A percentile compares a stretch with the other conserved stretches of the same genome.
Conservation (phyloP, 2,797 vertebrate species). For the Catamblyrhynchus diadema region DNA sequence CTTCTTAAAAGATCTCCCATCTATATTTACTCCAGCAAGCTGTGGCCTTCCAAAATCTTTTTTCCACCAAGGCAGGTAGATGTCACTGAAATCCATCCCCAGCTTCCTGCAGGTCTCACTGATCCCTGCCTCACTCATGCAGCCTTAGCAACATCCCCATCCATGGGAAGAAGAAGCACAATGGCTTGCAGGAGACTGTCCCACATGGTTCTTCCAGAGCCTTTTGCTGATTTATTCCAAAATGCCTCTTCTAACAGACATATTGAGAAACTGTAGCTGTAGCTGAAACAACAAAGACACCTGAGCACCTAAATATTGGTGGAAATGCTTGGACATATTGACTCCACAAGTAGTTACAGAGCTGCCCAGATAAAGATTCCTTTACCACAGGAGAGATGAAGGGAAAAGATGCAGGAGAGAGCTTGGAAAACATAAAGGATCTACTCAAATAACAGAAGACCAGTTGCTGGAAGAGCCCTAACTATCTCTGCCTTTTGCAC, state of each 20-base stretch:
- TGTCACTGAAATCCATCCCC: neutral
- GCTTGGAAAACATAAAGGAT: neutral
- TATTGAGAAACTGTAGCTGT: neutral
- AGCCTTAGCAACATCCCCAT: neutral
- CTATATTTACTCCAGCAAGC: neutral
- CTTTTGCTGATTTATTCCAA: neutral
- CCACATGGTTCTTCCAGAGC: neutral
- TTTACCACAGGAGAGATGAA: neutral
- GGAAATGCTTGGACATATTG: neutral
- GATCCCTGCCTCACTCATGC: neutral
- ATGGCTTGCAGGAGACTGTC: neutral
- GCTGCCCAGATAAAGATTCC: neutral
- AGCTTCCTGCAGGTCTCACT: neutral
- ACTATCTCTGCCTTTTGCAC: neutral
- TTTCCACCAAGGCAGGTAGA: neutral
- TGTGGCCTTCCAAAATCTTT: neutral
- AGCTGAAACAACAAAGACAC: neutral
- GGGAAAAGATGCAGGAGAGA: neutral
- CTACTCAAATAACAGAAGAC: neutral
- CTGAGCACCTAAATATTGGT: neutral
- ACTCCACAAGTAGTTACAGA: neutral
- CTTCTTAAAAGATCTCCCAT: neutral
- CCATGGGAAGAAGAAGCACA: neutral
- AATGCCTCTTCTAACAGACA: neutral
- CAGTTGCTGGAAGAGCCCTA: neutral